Evolutionary conservation across 2,888 invertebrate genomes (phyloP).

Genomic region (Trypoxylon attenuatum): DNA sequence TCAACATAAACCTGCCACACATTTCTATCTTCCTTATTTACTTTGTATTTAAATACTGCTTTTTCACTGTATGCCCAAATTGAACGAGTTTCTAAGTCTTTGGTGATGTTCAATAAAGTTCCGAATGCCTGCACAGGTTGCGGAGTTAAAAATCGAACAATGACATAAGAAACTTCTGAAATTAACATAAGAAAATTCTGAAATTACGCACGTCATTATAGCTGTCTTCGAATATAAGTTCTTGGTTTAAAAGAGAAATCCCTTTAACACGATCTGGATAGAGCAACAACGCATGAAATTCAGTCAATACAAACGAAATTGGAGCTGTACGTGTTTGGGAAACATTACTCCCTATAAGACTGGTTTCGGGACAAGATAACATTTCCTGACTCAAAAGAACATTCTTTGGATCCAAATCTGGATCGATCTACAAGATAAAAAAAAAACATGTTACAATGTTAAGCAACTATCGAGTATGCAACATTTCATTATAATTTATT

Average conservation of each 20-base stretch:
- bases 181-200: not conserved
- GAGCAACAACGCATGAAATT: constrained; percentile 91
- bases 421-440: constrained; percentile 62
- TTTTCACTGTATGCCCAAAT: constrained; percentile 93
- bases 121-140: constrained; percentile 84
- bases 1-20: constrained; percentile 93
- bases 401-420: constrained; percentile 69
- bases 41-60: constrained; percentile 89
- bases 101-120: constrained; percentile 85
- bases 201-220: constrained; percentile 79
- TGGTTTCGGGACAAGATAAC: constrained; percentile 68
- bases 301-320: constrained; percentile 87
- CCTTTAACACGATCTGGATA: constrained; percentile 90
- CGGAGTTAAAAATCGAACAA: constrained; percentile 23
- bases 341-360: constrained; percentile 60
- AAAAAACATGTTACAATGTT: constrained; percentile 3
- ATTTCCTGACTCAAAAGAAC: constrained; percentile 67
- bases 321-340: constrained; percentile 75
- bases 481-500: not conserved
- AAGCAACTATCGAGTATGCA: not conserved
- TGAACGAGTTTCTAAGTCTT: constrained; percentile 85
- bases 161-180: no score
- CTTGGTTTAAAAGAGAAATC: constrained; percentile 89
- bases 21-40: constrained; percentile 88
- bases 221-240: constrained; percentile 89